Evolutionary conservation across 2,113 vertebrate species (phyloP).

Genomic region (Orientallactaga bullata): DNA sequence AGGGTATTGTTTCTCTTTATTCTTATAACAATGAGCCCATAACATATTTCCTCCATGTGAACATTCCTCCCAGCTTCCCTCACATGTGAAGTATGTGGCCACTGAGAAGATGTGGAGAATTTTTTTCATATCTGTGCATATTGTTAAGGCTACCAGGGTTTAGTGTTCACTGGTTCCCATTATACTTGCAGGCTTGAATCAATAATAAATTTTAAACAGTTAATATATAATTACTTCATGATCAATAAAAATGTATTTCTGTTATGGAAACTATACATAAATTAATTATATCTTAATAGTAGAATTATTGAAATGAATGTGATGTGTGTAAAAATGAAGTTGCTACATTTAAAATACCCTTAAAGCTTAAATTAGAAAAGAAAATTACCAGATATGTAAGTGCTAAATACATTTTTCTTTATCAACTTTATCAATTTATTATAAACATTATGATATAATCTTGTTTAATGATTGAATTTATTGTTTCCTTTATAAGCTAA

Average conservation of each 20-base stretch:
- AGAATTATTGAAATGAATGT: neutral
- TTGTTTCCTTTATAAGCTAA: neutral
- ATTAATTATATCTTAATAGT: neutral
- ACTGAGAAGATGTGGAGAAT: neutral
- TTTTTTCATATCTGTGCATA: neutral
- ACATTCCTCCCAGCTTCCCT: neutral
- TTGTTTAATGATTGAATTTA: conserved; percentile 30
- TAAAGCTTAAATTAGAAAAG: neutral
- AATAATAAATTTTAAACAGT: neutral
- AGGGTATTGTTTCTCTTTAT: conserved; percentile 4
- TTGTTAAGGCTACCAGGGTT: neutral
- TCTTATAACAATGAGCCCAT: neutral
- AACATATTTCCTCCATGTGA: neutral
- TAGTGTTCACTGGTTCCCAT: neutral
- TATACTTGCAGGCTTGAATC: neutral
- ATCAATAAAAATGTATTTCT: neutral
- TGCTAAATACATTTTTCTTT: neutral
- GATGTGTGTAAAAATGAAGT: conserved; percentile 30
- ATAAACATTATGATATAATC: neutral
- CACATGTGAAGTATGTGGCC: neutral
- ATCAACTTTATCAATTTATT: conserved; percentile 26
- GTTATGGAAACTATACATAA: neutral
- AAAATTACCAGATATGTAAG: neutral
- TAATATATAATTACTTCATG: neutral
- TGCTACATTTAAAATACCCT: neutral